Evolutionary conservation across 2,797 vertebrate genomes (phyloP).

Genomic region (Chiloscyllium punctatum): DNA sequence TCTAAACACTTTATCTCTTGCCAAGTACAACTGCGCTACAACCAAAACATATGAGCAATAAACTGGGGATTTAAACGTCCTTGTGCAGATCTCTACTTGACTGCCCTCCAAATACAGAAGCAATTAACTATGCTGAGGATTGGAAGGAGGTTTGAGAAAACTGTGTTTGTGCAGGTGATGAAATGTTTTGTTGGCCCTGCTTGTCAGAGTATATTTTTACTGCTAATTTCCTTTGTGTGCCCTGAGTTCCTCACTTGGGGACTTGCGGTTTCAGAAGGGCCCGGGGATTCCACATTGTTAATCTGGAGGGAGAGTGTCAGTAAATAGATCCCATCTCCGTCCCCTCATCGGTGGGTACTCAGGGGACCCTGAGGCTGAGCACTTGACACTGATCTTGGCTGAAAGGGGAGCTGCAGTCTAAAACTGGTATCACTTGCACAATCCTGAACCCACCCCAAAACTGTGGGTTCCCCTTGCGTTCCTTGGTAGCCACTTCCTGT

Average conservation of each 20-base stretch:
- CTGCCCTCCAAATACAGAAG: conserved; percentile 35
- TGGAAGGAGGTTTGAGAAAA: conserved; percentile 13
- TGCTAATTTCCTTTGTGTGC: background rate
- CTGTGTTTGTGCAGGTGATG: conserved; percentile 32
- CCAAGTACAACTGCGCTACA: conserved; percentile 21
- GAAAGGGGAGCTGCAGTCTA: background rate
- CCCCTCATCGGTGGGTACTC: no score
- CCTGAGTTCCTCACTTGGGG: background rate
- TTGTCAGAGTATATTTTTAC: background rate
- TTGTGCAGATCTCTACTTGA: background rate
- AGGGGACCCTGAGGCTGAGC: background rate
- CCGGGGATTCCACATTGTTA: background rate
- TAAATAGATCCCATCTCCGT: background rate
- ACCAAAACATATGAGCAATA: conserved; percentile 34
- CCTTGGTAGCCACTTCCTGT: background rate
- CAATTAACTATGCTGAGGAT: conserved; percentile 7
- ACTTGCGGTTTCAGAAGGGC: background rate
- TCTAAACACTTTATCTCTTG: conserved; percentile 34
- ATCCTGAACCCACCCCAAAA: background rate
- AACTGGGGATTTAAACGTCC: conserved; percentile 34
- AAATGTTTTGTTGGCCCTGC: conserved; percentile 19
- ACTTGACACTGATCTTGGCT: no score
- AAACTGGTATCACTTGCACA: background rate
- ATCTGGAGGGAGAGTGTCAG: background rate
- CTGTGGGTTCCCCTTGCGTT: no score